phyloP scores from a whole-genome alignment of 2,797 vertebrate species.

The Glyptemys insculpta region DNA sequence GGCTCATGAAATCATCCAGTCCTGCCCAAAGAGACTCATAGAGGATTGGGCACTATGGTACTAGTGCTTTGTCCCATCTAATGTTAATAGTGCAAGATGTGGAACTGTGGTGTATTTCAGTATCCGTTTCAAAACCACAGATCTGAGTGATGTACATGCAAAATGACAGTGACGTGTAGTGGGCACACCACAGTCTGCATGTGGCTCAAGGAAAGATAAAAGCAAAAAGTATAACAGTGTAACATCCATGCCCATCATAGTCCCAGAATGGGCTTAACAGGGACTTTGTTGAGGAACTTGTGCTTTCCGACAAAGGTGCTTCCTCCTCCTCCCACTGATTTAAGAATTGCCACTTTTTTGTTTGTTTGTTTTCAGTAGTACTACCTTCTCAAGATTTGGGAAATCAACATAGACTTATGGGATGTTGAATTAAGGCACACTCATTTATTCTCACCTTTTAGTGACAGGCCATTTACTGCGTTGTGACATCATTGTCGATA shows the following conservation, averaged over 20 bases:
- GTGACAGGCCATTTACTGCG: constrained; percentile 79
- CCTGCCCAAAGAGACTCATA: background rate
- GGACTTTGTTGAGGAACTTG: background rate
- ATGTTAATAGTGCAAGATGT: background rate
- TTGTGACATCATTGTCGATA: constrained; percentile 80
- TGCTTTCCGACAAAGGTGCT: background rate
- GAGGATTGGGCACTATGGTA: background rate
- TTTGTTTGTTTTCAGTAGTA: background rate
- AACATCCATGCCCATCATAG: background rate
- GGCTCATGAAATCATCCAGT: background rate
- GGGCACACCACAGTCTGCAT: background rate
- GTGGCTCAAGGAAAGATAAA: background rate
- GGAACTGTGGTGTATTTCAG: background rate
- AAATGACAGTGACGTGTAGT: background rate
- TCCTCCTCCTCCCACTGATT: background rate
- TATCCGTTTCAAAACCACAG: background rate
- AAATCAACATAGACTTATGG: background rate
- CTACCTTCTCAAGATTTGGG: background rate
- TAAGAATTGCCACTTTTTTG: background rate
- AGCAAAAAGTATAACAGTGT: background rate
- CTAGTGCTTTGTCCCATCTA: background rate
- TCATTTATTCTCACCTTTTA: constrained; percentile 34
- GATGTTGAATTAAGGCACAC: background rate
- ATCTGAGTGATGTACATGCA: background rate
- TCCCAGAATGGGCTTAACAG: background rate